Percentiles rank a stretch among this genome's conserved stretches.
These are phyloP conservation scores for Iselma pallidipennis DNA, from an alignment of 2,888 invertebrate species.

Conservation along the genomic window DNA sequence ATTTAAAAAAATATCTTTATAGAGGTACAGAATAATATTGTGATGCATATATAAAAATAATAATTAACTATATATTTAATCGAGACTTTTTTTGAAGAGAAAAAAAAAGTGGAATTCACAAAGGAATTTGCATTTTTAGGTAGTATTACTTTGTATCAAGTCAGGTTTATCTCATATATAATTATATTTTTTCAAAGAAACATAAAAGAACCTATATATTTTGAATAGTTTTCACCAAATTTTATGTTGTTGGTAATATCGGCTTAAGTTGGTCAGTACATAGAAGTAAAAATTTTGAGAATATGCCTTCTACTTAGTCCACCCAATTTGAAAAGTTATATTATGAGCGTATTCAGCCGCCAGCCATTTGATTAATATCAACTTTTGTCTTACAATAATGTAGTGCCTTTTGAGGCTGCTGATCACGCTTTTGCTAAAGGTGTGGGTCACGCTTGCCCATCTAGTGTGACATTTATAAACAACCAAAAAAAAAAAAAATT, in stretches of 20 bases:
- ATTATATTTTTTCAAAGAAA: conserved; percentile 18
- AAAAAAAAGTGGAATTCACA: conserved; percentile 25
- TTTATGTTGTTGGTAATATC: conserved; percentile 41
- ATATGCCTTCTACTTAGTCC: conserved; percentile 1
- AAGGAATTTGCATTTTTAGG: conserved; percentile 53
- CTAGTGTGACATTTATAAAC: conserved; percentile 39
- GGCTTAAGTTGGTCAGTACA: conserved; percentile 24
- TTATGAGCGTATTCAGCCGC: conserved; percentile 54
- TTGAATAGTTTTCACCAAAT: conserved; percentile 31
- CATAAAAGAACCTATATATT: conserved; percentile 31
- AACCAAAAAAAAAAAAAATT: conserved; percentile 16
- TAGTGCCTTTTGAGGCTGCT: conserved; percentile 57
- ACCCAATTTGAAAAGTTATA: neutral
- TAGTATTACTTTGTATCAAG: conserved; percentile 47
- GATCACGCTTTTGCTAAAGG: conserved; percentile 54
- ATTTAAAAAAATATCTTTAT: conserved; percentile 20
- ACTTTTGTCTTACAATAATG: conserved; percentile 52
- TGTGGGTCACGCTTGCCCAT: conserved; percentile 53
- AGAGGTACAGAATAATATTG: conserved; percentile 41
- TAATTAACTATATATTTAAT: conserved; percentile 40
- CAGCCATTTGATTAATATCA: conserved; percentile 48
- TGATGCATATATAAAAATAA: conserved; percentile 50
- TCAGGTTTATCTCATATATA: conserved; percentile 37
- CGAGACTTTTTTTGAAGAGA: neutral
- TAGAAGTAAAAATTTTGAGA: neutral